Conservation (phyloP, 2,113 vertebrate genomes). For the Pachycephala philippinensis region DNA sequence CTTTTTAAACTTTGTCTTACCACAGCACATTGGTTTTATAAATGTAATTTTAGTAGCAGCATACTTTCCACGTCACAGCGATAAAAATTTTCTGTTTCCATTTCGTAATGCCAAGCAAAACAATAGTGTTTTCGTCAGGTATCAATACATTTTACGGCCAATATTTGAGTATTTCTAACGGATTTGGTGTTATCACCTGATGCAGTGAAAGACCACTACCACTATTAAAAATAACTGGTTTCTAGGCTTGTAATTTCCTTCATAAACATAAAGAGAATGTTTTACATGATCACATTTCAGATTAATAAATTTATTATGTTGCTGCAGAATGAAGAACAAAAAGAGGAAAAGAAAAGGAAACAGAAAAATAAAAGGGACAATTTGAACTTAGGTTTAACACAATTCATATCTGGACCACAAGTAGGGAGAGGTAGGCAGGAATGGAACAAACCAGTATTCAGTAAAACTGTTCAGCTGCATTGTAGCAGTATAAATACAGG, state of each 20-base stretch:
- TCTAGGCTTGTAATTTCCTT: not conserved
- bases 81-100: not conserved
- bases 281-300: not conserved
- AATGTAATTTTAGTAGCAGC: not conserved
- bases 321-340: not conserved
- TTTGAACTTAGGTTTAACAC: not conserved
- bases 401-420: not conserved
- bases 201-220: not conserved
- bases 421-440: not conserved
- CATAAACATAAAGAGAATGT: not conserved
- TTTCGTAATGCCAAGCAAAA: not conserved
- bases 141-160: not conserved
- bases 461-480: too few relatives aligned
- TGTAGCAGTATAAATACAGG: not conserved
- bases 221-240: not conserved
- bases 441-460: not conserved
- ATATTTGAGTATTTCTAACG: not conserved
- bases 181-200: not conserved
- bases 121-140: not conserved
- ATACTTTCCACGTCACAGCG: not conserved
- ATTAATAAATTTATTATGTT: not conserved
- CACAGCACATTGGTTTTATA: not conserved
- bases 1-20: not conserved
- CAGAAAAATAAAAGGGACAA: not conserved
- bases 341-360: accelerated